phyloP scores from a whole-genome alignment of 2,797 vertebrate genomes.

The Enteromius thamalakanensis region DNA sequence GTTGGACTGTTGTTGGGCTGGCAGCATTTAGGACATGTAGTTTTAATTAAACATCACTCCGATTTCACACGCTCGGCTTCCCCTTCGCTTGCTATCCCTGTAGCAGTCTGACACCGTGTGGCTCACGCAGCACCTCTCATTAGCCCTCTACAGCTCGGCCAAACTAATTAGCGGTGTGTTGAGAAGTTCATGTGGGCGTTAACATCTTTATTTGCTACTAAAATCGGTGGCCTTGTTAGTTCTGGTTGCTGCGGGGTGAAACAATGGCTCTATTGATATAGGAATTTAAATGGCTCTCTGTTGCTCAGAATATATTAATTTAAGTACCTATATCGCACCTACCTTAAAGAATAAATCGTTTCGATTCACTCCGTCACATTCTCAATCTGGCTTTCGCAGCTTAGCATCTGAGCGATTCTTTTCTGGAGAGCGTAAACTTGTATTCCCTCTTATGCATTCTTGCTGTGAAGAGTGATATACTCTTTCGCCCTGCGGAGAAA shows the following conservation, averaged over 20 bases:
- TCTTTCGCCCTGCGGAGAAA: slow-evolving; percentile 6
- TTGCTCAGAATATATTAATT: not conserved
- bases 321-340: not conserved
- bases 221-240: slow-evolving; percentile 31
- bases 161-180: slow-evolving; percentile 53
- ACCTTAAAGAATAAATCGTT: not conserved
- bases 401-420: slow-evolving; percentile 15
- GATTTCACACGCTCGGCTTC: slow-evolving; percentile 56
- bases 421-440: slow-evolving; percentile 26
- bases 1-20: slow-evolving; percentile 42
- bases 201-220: slow-evolving; percentile 45
- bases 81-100: slow-evolving; percentile 26
- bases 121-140: slow-evolving; percentile 33
- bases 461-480: slow-evolving; percentile 29
- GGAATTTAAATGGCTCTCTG: not conserved
- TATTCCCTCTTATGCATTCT: slow-evolving; percentile 17
- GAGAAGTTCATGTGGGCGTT: slow-evolving; percentile 29
- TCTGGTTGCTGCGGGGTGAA: slow-evolving; percentile 8
- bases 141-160: slow-evolving; percentile 31
- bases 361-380: slow-evolving; percentile 1
- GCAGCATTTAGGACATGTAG: slow-evolving; percentile 51
- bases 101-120: slow-evolving; percentile 35
- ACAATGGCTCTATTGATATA: slow-evolving; percentile 10
- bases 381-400: not conserved
- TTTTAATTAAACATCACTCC: slow-evolving; percentile 60